Evolutionary conservation across 2,888 invertebrate genomes (phyloP), one percentile per base, ranked within the genome.

Genomic region (Eilema caniola): DNA sequence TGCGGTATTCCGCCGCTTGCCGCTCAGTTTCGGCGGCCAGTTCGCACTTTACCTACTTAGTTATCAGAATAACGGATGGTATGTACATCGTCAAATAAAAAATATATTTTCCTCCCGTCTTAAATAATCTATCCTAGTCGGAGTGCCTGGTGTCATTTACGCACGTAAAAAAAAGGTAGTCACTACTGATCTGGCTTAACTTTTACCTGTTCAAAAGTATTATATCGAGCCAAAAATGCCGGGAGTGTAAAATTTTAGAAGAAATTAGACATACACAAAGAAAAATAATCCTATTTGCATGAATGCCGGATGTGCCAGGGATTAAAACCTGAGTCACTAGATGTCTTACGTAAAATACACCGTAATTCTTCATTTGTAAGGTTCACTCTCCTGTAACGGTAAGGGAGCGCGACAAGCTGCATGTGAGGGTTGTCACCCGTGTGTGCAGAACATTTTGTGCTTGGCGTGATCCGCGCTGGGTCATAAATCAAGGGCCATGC

Each of bases 401-500:
- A 11, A 31, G 10, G 41, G 71, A 73, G 69, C 67, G 66, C 41
- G 31, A 23, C 56, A 56, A 14, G 25, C 16, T 67, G 69, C 69
- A 71, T 67, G 65, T 63, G 60, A 69, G 69, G 62, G 65, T 71
- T 57, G 77, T 79, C 75, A 79, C 53, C 20, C 83, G 81, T 76
- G 74, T 71, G 47, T 74, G 24, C 71, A 70, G 25, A 28, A 75
- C 65, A 66, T 72, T 78, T 83, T 72, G 74, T 74, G 72, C 76
- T 74, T 76, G 74, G 74, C 75, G 69, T 72, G 73, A 71, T 63
- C 70, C 60, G 31, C 31, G 56, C 62, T 67, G 66, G 66, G 69
- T 70, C 8, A 83, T 83, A 83, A 83, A 83, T 81, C 81, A 81
- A 73, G 72, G 65, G 56, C 69, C 66, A 33, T 25, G 47, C 62